These are phyloP conservation scores for Falco cherrug DNA, from an alignment of 2,797 vertebrate genomes.

Conservation along the genomic window DNA sequence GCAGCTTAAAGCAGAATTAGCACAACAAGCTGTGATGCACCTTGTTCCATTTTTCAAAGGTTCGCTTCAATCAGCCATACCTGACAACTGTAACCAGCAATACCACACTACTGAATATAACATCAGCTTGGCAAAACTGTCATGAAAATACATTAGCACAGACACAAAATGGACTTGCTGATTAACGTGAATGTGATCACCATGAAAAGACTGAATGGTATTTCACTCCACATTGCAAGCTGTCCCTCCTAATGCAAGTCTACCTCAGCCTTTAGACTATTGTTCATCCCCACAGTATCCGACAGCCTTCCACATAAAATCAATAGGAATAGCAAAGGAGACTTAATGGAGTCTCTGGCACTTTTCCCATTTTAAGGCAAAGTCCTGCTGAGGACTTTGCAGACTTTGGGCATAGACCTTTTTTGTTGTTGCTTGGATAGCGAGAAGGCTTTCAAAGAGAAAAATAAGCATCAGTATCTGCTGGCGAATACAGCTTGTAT, in stretches of 20 bases:
- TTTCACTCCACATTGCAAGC: background rate
- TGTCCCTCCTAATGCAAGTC: background rate
- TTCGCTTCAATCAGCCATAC: background rate
- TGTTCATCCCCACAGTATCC: background rate
- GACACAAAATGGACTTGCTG: background rate
- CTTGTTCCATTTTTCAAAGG: background rate
- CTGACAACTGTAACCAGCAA: background rate
- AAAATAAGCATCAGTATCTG: background rate
- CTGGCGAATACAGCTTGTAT: background rate
- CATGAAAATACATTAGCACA: background rate
- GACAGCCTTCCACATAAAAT: background rate
- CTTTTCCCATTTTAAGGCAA: constrained; percentile 32
- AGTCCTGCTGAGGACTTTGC: background rate
- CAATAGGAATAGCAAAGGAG: background rate
- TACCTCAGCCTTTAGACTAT: background rate
- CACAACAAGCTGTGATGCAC: background rate
- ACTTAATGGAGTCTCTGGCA: constrained; percentile 56
- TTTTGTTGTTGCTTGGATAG: background rate
- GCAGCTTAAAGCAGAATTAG: background rate
- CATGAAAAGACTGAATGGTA: background rate
- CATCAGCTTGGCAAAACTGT: background rate
- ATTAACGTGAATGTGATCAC: background rate
- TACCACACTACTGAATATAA: background rate
- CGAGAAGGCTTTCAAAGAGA: background rate
- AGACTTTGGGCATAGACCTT: background rate